phyloP scores from a whole-genome alignment of 1,140 invertebrate genomes.

The Neodiprion virginianus region DNA sequence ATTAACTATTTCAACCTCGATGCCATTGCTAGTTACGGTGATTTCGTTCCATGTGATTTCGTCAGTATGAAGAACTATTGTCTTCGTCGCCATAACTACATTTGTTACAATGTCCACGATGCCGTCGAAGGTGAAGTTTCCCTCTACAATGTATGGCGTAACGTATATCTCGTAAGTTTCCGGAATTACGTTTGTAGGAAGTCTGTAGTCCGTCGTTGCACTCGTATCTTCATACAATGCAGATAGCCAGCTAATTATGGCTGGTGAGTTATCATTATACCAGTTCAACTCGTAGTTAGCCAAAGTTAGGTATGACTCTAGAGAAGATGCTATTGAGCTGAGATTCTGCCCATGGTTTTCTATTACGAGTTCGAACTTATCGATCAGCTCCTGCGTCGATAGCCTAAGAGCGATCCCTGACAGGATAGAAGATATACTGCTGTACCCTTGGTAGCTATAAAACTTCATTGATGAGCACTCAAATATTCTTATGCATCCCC shows the following conservation, averaged over 20 bases:
- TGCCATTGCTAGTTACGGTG: slow-evolving; percentile 22
- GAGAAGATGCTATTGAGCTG: slow-evolving; percentile 5
- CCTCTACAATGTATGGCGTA: slow-evolving; percentile 15
- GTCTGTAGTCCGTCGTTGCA: slow-evolving; percentile 29
- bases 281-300: slow-evolving; percentile 37
- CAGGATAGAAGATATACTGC: slow-evolving; percentile 31
- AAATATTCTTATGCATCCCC: neutral
- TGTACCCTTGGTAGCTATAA: slow-evolving; percentile 34
- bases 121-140: slow-evolving; percentile 62
- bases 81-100: slow-evolving; percentile 50
- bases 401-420: slow-evolving; percentile 32
- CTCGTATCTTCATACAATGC: slow-evolving; percentile 14
- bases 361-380: slow-evolving; percentile 34
- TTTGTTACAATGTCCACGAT: slow-evolving; percentile 56
- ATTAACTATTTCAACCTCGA: neutral
- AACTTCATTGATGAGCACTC: neutral
- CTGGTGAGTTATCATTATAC: slow-evolving; percentile 16
- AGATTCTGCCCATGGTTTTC: slow-evolving; percentile 16
- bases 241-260: slow-evolving; percentile 31
- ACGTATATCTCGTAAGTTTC: slow-evolving; percentile 29
- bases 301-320: slow-evolving; percentile 27
- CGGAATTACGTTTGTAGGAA: slow-evolving; percentile 38
- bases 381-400: slow-evolving; percentile 31
- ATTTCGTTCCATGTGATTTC: slow-evolving; percentile 42
- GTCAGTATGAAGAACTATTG: slow-evolving; percentile 64